Conservation (phyloP, 2,797 vertebrate genomes). For the Halcyon leucocephala region DNA sequence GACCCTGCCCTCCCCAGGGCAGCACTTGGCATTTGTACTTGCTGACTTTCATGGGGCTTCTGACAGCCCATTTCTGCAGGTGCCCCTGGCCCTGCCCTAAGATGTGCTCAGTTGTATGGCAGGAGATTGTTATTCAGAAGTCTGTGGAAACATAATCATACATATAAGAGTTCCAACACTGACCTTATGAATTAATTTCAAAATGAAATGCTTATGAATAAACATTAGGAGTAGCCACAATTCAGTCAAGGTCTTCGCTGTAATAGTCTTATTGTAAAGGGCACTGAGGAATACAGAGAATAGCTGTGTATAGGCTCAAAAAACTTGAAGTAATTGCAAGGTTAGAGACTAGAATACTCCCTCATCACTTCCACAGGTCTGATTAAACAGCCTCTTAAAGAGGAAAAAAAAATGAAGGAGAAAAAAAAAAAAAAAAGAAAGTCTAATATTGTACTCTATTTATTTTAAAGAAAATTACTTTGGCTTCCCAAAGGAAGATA, state of each 20-base stretch:
- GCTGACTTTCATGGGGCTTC: neutral
- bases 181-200: neutral
- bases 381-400: constrained; percentile 23
- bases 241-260: neutral
- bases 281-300: neutral
- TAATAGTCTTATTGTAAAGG: neutral
- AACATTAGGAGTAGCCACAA: neutral
- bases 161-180: neutral
- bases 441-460: neutral
- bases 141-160: neutral
- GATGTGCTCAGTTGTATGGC: neutral
- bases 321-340: neutral
- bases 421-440: accelerated
- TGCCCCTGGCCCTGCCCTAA: neutral
- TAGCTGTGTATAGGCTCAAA: neutral
- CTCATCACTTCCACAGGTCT: neutral
- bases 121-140: neutral
- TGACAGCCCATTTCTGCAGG: neutral
- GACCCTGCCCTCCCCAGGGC: neutral
- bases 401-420: neutral
- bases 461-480: constrained; percentile 45
- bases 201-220: constrained; percentile 41
- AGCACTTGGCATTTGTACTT: neutral
- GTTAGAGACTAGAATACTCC: neutral
- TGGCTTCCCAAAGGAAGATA: neutral